Conservation (phyloP, 2,113 vertebrate genomes). For the Physeter macrocephalus region DNA sequence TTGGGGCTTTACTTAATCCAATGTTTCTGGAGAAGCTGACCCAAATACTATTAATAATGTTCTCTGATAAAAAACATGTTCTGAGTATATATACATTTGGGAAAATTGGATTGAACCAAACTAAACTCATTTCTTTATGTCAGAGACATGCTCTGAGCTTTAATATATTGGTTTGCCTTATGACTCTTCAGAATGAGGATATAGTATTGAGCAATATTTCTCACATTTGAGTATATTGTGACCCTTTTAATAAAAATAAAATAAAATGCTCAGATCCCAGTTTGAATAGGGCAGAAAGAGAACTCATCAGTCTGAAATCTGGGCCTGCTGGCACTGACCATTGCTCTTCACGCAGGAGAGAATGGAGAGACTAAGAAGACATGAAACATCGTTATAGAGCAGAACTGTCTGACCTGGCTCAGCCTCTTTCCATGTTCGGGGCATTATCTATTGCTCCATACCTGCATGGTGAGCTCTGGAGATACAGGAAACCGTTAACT, state of each 20-base stretch:
- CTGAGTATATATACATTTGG: neutral
- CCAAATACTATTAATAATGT: neutral
- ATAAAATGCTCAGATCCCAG: neutral
- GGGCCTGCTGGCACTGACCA: neutral
- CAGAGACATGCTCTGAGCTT: neutral
- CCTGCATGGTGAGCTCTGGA: neutral
- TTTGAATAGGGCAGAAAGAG: neutral
- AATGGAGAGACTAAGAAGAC: accelerated
- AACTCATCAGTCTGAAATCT: neutral
- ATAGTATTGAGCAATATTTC: neutral
- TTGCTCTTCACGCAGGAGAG: neutral
- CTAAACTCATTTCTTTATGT: neutral
- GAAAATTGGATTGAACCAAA: neutral
- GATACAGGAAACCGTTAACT: accelerated
- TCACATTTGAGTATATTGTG: neutral
- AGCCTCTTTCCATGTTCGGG: accelerated
- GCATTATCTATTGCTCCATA: accelerated
- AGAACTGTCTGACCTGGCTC: too few species aligned
- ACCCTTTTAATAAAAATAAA: neutral
- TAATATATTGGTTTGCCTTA: neutral
- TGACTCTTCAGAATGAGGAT: neutral
- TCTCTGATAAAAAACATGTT: neutral
- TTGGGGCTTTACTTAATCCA: neutral
- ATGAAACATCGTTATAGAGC: accelerated
- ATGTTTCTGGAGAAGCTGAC: neutral